Base-by-base conservation (phyloP, 2,113 vertebrate genomes). In the Xiphophorus couchianus region DNA sequence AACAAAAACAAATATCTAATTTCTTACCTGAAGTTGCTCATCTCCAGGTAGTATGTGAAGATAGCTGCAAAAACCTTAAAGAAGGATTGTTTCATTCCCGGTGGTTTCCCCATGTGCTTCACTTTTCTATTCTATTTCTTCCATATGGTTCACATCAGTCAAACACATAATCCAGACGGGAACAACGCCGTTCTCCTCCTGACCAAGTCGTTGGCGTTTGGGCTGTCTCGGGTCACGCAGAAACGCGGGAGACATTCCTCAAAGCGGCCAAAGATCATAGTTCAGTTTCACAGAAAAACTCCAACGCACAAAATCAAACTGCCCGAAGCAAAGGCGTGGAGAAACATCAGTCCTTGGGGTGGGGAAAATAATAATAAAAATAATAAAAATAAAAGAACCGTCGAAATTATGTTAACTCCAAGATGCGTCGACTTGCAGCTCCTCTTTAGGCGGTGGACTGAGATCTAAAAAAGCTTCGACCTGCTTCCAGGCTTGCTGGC, bases 41-140 rank as follows among this genome's bases (percentile, higher is more conserved):
- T 95, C 94, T 96, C 95, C 95, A 97, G 95, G 93, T 96, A 94
- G 94, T 95, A 97, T 81, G 95, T 95, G 91, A 98, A 94, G 89
- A 99, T 96, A 96, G 96, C 95, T 95, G 96, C 96, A 93, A 98
- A 91, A 95, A 98, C 95, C 93, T 94, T 96, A 80, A 97, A 88
- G 93, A 96, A 93, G 92, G 95, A 95, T 86, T 96, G 96, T 95
- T 95, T 96, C 98, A 99, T 99, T 97, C 96, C 97, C 94, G 92
- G 94, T 95, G 95, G 93, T 93, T 96, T 95, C 94, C 94, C 94
- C 94, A 93, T 95, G 90, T 93, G 91, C 82, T n/a, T 86, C 90
- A 91, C 90, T 88, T 90, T 84, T 92, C 88, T 89, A 89, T 84
- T 92, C 88, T 89, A 89, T 91, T 88, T 92, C 85, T 89, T 81